Evolutionary conservation across 2,888 invertebrate species (phyloP), one percentile per base, ranked within the genome.

Genomic region (Drosophila pseudotakahashii): DNA sequence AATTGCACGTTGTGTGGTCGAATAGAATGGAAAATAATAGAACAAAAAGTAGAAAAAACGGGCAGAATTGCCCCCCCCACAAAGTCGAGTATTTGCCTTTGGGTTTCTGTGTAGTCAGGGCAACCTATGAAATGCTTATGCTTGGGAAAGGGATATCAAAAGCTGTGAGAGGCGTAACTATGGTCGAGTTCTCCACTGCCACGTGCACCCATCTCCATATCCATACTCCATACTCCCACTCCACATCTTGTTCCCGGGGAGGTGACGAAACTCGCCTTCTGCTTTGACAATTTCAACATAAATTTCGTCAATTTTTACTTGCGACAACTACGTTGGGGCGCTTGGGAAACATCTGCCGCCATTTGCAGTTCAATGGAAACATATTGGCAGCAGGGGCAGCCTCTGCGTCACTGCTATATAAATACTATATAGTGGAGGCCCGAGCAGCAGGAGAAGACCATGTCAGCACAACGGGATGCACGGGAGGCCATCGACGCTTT

Each of bases 1-100:
- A 85, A 88, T 83, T 85, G 82, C 82, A 81, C 79, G 76, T 85
- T 79, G 77, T 88, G 82, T 73, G 82, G 82, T 83, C 88, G 62
- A 79, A 77, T 85, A 63, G 77, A 77, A 79, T 71, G 45, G 75
- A 60, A 68, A 67, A 63, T 55, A 73, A 36, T 32, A 16, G 42
- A 44, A 50, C 26, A 39, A 39, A 45, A 39, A 11, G 19, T n/a
- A 32, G 19, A 16, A 37, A n/a, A 26, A 50, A n/a, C n/a, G 23
- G 37, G 34, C 16, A 32, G 47, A 42, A 57, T 54, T 30, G 11
- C 34, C 70, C 57, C 34, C 70, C 57, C 26, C 45, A 41, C 51
- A 60, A 55, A 42, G 23, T 36, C n/a, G 39, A 32, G 55, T 39
- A 19, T 14, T 14, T 32, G 26, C 36, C 3, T 30, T 42, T 26